Base-by-base conservation (phyloP, 2,888 invertebrate species). In the Notodromas monacha region DNA sequence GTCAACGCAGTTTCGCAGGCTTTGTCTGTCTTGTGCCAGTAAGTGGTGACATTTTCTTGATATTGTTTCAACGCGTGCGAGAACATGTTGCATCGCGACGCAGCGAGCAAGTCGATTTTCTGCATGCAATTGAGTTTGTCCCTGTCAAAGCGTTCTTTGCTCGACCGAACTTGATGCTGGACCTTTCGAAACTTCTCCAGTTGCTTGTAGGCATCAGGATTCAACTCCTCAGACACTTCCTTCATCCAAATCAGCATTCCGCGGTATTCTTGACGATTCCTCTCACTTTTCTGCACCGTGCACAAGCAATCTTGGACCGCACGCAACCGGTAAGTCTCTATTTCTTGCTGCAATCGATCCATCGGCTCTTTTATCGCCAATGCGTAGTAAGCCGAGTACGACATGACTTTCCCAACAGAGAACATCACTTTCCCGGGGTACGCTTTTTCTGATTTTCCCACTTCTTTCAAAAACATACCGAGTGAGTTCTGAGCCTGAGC, bases 21-120 rank as follows among this genome's bases (percentile, higher is more conserved):
- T n/a, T n/a, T n/a, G n/a, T 65, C 57, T 4, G 79, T 72, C 52
- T 84, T 84, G 31, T 67, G 64, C 37, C 77, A 70, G 53, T 79
- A 89, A 38, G 62, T 63, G 26, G 69, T 52, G 37, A 89, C 57
- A 4, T 74, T 67, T 39, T 65, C 65, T 51, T 89, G 79, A 44
- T 96, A 96, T 35, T 72, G 65, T 31, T 76, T 70, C 32, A 92
- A 52, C 1, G 77, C 79, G 50, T 89, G 86, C 1, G 86, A 89
- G 49, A 89, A 86, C 77, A 96, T 81, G 51, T 89, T 92, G 46
- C 92, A 92, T 36, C 92, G 61, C 13, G 89, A 86, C 16, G 92
- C 92, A 3, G 86, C 84, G 35, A 96, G 52, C n/a, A 96, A 55
- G 49, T 96, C 96, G 38, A 96, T 77, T 61, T 96, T 96, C 53